phyloP scores from a whole-genome alignment of 2,797 vertebrate genomes.

The Muscicapa comitata region DNA sequence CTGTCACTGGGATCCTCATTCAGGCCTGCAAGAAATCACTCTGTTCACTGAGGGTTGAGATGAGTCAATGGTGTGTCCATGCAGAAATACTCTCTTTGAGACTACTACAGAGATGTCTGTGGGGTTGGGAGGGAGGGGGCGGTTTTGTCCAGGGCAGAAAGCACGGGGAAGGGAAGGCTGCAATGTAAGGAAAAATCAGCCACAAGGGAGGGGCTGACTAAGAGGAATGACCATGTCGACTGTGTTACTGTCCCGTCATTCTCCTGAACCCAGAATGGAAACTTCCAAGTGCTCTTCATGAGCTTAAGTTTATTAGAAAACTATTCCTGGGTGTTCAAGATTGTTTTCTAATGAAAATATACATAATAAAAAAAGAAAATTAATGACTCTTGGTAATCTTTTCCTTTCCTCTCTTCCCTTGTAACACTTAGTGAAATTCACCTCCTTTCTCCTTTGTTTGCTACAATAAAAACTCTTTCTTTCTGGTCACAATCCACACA shows the following conservation, averaged over 20 bases:
- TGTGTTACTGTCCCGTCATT: slow-evolving; percentile 67
- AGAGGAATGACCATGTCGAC: slow-evolving; percentile 60
- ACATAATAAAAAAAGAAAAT: slow-evolving; percentile 63
- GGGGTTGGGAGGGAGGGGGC: not conserved
- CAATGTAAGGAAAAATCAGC: slow-evolving; percentile 5
- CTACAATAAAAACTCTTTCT: slow-evolving; percentile 27
- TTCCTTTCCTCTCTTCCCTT: slow-evolving; percentile 19
- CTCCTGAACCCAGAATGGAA: slow-evolving; percentile 66
- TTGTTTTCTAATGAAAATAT: slow-evolving; percentile 72
- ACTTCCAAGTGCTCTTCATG: slow-evolving; percentile 67
- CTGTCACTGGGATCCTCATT: not conserved
- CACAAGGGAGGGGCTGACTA: slow-evolving; percentile 37
- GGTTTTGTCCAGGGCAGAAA: not conserved
- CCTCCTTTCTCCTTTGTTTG: slow-evolving; percentile 4
- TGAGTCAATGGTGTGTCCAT: not conserved
- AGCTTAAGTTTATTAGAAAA: slow-evolving; percentile 69
- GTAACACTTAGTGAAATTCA: slow-evolving; percentile 6
- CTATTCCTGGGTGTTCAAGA: slow-evolving; percentile 65
- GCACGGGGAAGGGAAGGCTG: not conserved
- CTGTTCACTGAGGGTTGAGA: not conserved
- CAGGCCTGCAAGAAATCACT: not conserved
- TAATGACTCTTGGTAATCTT: slow-evolving; percentile 33
- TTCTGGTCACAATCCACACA: not conserved
- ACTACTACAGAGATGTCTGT: not conserved
- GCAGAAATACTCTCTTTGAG: slow-evolving; percentile 17